Base-by-base conservation (phyloP, 1,140 invertebrate species). In the Chrysoperla carnea region DNA sequence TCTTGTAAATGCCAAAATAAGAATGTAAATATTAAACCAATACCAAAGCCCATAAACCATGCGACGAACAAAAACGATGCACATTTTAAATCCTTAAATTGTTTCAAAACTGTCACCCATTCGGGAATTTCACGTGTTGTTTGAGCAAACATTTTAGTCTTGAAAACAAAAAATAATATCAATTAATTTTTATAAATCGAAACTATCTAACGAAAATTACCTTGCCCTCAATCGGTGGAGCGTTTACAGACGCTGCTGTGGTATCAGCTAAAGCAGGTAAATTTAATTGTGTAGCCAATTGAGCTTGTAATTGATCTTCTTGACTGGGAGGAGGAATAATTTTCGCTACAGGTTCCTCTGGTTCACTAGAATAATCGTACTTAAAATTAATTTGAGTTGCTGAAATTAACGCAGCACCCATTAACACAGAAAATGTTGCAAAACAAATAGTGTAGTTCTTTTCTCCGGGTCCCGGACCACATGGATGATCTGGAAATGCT, bases 41-140 rank as follows among this genome's bases (percentile, higher is more conserved):
- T 95, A n/a, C 95, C 95, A 57, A 97, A 93, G 38, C 95, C 95
- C 91, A 99, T 95, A 63, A 92, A 94, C 89, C 93, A 97, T 13
- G 92, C 84, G 0, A 97, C 87, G 54, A 96, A 88, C 7, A 99
- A 73, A 57, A 98, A 96, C 0, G 91, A 86, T 3, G 82, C 81
- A 45, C 89, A 91, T 55, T 92, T 90, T 11, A 90, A 56, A 58
- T 90, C 88, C 48, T 84, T 84, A 59, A 93, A 91, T 54, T 93
- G 85, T 45, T 81, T 79, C 43, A 95, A 59, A 8, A 95, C 88
- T 1, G 81, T 84, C 42, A 92, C 72, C 88, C 89, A 93, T 66
- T 92, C 85, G 3, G 89, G 89, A 55, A 91, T 79, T 65, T 90
- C 78, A 40, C 81, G 70, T 9, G 81, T 86, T 33, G 85, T 89